These are phyloP conservation scores for Drosophila willistoni DNA, from an alignment of 1,140 invertebrate genomes.

Conservation along the genomic window DNA sequence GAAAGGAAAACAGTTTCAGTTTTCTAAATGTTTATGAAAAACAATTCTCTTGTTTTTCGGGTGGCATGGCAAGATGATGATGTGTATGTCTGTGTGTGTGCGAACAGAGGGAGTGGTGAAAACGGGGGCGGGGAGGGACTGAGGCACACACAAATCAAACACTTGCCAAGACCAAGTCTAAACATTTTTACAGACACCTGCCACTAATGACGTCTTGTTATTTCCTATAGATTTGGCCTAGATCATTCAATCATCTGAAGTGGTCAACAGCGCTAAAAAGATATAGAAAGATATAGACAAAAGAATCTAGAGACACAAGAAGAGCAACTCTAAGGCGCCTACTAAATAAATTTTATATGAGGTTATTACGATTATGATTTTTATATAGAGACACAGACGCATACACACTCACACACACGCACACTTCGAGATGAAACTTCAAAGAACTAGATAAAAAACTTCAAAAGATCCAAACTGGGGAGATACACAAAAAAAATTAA, in stretches of 20 bases:
- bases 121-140: background rate
- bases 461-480: slow-evolving; percentile 34
- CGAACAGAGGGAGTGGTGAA: background rate
- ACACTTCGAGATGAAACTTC: slow-evolving; percentile 35
- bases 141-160: slow-evolving; percentile 66
- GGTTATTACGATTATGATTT: slow-evolving; percentile 61
- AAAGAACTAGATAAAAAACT: slow-evolving; percentile 41
- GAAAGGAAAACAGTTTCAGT: slow-evolving; percentile 52
- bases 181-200: slow-evolving; percentile 81
- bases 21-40: slow-evolving; percentile 69
- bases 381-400: slow-evolving; percentile 2
- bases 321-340: slow-evolving; percentile 24
- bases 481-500: slow-evolving; percentile 22
- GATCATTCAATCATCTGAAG: slow-evolving; percentile 78
- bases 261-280: slow-evolving; percentile 51
- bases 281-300: background rate
- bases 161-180: slow-evolving; percentile 68
- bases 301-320: background rate
- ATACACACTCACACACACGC: no score
- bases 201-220: slow-evolving; percentile 79
- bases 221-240: slow-evolving; percentile 54
- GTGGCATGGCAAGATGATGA: background rate
- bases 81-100: background rate
- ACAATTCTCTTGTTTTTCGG: slow-evolving; percentile 43
- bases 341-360: slow-evolving; percentile 40